Evolutionary conservation across 2,888 invertebrate genomes (phyloP), one percentile per base, ranked within the genome.

Genomic region (Cephus runcator): DNA sequence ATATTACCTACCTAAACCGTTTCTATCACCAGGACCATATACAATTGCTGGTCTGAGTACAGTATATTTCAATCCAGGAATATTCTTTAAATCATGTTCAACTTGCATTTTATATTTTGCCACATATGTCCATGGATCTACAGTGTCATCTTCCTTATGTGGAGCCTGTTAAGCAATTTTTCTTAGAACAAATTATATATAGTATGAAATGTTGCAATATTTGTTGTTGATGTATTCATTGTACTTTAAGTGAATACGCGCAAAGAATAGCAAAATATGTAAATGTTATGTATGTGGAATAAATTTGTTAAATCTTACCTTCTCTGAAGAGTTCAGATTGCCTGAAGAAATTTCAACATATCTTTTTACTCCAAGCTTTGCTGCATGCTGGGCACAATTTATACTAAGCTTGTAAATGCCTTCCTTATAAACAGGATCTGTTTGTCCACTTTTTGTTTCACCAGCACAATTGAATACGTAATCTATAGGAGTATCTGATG

Each of bases 391-490:
- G 15, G 97, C 97, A 92, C 97, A 97, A 89, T 97, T 97, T 69
- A 95, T 87, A 90, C 97, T 97, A 69, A 98, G 93, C 85, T 96
- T 96, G 80, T 95, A 93, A 83, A 98, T 96, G 23, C 98, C 98
- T 91, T 98, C 98, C 85, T 95, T 94, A 92, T 98, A 98, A 33
- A 98, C 97, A 3, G 97, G 95, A 90, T 98, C 97, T 15, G 96
- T 96, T 92, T 98, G 97, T 30, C 97, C 96, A 78, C 95, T 94
- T 90, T 97, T 96, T 4, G 98, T 98, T 92, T 98, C 98, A 3
- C 96, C 97, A 1, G 98, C 98, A 90, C 98, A 96, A 92, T 98
- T 98, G 80, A 97, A 95, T 74, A 97, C 97, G 89, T 95, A 94
- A 87, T 95, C 95, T 95, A 96, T 97, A 68, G 90, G 87, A 76